Evolutionary conservation across 2,113 vertebrate genomes (phyloP).

Genomic region (Calidris pygmaea): DNA sequence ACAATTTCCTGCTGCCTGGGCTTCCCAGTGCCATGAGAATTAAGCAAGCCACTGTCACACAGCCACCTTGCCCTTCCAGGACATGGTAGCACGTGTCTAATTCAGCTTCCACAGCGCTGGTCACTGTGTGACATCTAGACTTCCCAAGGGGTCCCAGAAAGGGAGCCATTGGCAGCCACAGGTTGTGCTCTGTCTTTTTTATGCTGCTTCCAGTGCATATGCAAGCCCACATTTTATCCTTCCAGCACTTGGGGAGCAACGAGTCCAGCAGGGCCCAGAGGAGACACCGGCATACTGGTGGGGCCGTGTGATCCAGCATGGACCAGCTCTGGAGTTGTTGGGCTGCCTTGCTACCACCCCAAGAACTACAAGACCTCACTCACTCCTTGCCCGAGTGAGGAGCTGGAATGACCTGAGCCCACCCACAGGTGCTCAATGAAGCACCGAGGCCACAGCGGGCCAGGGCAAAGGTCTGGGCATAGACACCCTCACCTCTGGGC

Average conservation of each 20-base stretch:
- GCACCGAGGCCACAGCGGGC: rapidly evolving
- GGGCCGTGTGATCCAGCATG: rapidly evolving
- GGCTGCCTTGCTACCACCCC: background rate
- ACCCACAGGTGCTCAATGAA: rapidly evolving
- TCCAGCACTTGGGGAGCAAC: background rate
- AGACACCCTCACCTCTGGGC: background rate
- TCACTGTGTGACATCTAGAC: background rate
- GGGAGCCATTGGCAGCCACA: background rate
- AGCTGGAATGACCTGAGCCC: rapidly evolving
- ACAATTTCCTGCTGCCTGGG: background rate
- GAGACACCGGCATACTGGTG: background rate
- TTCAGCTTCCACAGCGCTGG: background rate
- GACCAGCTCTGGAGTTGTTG: rapidly evolving
- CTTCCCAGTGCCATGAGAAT: background rate
- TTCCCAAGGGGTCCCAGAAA: background rate
- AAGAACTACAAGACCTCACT: background rate
- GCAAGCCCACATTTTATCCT: background rate
- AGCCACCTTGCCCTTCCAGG: background rate
- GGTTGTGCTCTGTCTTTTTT: too few relatives aligned
- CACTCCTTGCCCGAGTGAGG: rapidly evolving
- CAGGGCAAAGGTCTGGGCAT: background rate
- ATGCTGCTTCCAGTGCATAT: background rate
- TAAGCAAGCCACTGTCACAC: background rate
- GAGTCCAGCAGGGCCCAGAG: background rate
- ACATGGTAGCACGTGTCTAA: rapidly evolving